Percentiles rank a stretch among this genome's conserved stretches.
Conservation (phyloP, 2,888 invertebrate genomes). For the Phorcus lineatus region DNA sequence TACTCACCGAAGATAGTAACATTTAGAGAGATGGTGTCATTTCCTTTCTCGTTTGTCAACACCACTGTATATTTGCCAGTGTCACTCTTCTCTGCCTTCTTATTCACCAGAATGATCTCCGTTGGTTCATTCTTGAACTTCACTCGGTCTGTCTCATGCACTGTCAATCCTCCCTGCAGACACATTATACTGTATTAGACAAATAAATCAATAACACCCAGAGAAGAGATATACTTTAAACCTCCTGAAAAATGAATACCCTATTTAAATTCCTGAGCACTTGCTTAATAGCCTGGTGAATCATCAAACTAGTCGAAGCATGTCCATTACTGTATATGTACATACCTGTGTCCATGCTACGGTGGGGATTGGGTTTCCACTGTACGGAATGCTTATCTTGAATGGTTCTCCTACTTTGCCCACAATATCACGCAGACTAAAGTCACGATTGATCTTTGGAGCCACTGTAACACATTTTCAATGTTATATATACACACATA, state of each 20-base stretch:
- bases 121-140: conserved; percentile 80
- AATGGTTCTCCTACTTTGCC: conserved; percentile 97
- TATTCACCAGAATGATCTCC: conserved; percentile 75
- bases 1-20: conserved; percentile 81
- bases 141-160: conserved; percentile 85
- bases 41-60: conserved; percentile 91
- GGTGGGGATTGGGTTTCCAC: conserved; percentile 83
- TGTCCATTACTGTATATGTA: no score
- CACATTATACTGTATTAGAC: not conserved
- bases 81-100: conserved; percentile 91
- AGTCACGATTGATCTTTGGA: conserved; percentile 94
- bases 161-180: conserved; percentile 85
- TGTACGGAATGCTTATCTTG: conserved; percentile 95
- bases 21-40: conserved; percentile 92
- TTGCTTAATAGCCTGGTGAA: no score
- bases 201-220: no score
- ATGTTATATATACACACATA: no score
- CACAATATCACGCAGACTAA: conserved; percentile 84
- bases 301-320: no score
- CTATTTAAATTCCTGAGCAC: no score
- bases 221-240: no score
- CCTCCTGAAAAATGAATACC: no score
- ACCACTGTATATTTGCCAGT: conserved; percentile 95
- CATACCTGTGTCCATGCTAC: conserved; percentile 89
- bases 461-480: conserved; percentile 78